phyloP scores from a whole-genome alignment of 2,113 vertebrate genomes.

The Trichomycterus rosablanca region DNA sequence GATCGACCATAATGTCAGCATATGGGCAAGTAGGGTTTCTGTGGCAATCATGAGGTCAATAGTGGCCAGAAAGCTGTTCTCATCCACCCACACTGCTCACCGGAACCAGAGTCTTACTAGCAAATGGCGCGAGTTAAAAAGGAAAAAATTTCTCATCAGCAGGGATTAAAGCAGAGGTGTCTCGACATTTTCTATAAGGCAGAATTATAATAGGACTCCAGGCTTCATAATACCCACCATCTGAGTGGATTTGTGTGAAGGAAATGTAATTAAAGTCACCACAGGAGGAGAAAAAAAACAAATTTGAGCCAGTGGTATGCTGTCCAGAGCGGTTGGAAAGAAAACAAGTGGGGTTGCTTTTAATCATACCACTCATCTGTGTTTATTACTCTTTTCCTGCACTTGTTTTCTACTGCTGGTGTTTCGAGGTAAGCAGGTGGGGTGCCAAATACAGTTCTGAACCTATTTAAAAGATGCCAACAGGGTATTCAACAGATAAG shows the following conservation, averaged over 20 bases:
- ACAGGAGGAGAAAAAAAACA: slow-evolving; percentile 45
- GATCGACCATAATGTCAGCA: slow-evolving; percentile 10
- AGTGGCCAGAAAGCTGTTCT: slow-evolving; percentile 7
- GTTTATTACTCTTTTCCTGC: slow-evolving; percentile 36
- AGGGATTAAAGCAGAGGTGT: slow-evolving; percentile 35
- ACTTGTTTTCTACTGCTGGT: slow-evolving; percentile 30
- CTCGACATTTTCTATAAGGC: slow-evolving; percentile 47
- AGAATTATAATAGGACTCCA: slow-evolving; percentile 45
- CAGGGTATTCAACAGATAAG: slow-evolving; percentile 16
- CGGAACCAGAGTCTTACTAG: slow-evolving; percentile 28
- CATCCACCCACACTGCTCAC: slow-evolving; percentile 15
- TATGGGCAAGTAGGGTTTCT: slow-evolving; percentile 7
- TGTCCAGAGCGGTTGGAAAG: slow-evolving; percentile 31
- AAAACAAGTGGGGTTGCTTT: slow-evolving; percentile 29
- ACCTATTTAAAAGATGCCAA: slow-evolving; percentile 21
- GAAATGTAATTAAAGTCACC: slow-evolving; percentile 46
- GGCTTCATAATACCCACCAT: slow-evolving; percentile 46
- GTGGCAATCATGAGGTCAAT: slow-evolving; percentile 9
- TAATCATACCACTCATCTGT: slow-evolving; percentile 39
- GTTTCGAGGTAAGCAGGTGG: slow-evolving; percentile 18
- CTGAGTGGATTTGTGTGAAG: slow-evolving; percentile 43
- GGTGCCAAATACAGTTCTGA: slow-evolving; percentile 21
- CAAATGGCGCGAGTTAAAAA: slow-evolving; percentile 29
- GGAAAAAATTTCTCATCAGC: slow-evolving; percentile 41
- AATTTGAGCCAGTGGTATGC: slow-evolving; percentile 37